Evolutionary conservation across 2,113 vertebrate genomes (phyloP).

Genomic region (Bubo scandiacus): DNA sequence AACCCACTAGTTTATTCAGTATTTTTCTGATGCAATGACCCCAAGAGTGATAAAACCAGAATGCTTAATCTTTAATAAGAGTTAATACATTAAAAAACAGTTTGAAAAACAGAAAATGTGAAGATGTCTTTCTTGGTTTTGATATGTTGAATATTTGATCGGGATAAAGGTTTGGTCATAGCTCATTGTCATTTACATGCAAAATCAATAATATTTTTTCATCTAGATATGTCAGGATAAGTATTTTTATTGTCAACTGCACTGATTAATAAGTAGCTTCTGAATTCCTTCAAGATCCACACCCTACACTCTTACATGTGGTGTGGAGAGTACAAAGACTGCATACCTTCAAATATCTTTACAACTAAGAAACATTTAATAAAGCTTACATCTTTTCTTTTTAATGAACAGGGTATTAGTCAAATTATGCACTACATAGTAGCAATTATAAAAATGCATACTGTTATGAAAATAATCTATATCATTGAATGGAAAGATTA

Average conservation of each 20-base stretch:
- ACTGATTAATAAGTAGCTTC: slow-evolving; percentile 75
- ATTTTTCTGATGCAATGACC: neutral
- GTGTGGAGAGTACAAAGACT: neutral
- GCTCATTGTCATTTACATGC: slow-evolving; percentile 73
- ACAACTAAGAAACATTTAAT: neutral
- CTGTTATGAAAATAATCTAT: neutral
- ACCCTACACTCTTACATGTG: neutral
- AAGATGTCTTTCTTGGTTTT: slow-evolving; percentile 54
- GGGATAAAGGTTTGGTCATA: slow-evolving; percentile 23
- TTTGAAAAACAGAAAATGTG: neutral
- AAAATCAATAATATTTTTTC: slow-evolving; percentile 72
- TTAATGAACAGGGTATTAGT: neutral
- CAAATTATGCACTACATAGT: neutral
- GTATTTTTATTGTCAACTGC: slow-evolving; percentile 57
- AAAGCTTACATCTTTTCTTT: neutral
- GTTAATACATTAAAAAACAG: neutral
- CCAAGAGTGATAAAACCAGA: neutral
- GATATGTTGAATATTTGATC: slow-evolving; percentile 38
- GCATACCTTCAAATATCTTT: neutral
- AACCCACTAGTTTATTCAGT: neutral
- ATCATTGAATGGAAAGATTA: neutral
- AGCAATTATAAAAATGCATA: neutral
- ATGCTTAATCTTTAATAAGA: neutral
- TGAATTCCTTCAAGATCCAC: slow-evolving; percentile 69
- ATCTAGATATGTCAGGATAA: slow-evolving; percentile 62